Evolutionary conservation across 2,113 vertebrate species (phyloP), one percentile per base, ranked within the genome.

Genomic region (Egretta garzetta): DNA sequence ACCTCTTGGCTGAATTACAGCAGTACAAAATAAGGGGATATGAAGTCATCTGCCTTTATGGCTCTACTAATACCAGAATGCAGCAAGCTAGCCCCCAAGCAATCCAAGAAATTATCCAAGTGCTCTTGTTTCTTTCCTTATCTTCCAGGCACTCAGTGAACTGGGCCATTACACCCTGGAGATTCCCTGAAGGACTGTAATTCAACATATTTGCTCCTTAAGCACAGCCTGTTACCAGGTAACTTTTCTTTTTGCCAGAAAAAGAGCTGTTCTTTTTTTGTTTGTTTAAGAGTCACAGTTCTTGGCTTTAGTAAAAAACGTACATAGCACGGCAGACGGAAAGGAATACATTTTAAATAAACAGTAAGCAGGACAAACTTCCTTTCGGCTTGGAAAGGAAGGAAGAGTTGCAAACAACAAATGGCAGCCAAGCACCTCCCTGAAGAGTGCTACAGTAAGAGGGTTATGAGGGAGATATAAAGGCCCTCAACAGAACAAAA

Each of bases 1-100:
- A 95, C 66, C 85, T 86, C 87, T 93, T 96, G 96, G 93, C 70
- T 96, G 93, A 91, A 73, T 68, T 90, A 82, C 93, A 93, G 85
- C 77, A 94, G 81, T 26, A 90, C 50, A 93, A 82, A 93, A 88
- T 76, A 76, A 82, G 66, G 76, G 90, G 87, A 94, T 90, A 90
- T 96, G 93, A 97, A 93, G 77, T 96, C 87, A 97, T 89, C 74
- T 85, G 88, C 90, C 81, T 95, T 93, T 91, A 94, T 32, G 37
- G 49, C 60, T 85, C 80, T 64, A 35, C 60, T 88, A 74, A 75
- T 90, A 93, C 18, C 84, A 93, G 70, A 88, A 81, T 60, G 74
- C 52, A 87, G 87, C 77, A 87, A 91, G 66, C 10, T 73, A 94
- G 47, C n/a, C 50, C 49, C 37, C 47, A 49, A 49, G 85, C 52